phyloP scores from a whole-genome alignment of 2,888 invertebrate genomes.

The Noctuana brunneofusca region DNA sequence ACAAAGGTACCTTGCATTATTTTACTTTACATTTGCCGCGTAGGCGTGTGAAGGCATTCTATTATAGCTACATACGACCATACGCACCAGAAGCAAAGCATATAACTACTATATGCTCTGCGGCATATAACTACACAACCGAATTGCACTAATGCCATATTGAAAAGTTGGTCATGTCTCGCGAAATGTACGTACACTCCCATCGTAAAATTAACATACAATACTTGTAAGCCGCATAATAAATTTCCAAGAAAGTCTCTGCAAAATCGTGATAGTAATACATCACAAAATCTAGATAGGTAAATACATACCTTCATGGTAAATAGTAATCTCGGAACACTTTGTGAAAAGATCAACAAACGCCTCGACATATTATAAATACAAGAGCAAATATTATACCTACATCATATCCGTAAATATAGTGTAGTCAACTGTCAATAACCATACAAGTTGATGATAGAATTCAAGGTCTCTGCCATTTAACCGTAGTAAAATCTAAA shows the following conservation, averaged over 20 bases:
- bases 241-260: constrained; percentile 43
- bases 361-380: constrained; percentile 9
- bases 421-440: constrained; percentile 1
- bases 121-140: no score
- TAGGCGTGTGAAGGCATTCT: no score
- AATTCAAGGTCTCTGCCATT: constrained; percentile 17
- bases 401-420: constrained; percentile 4
- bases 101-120: no score
- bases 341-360: constrained; percentile 29
- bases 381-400: constrained; percentile 16
- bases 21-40: no score
- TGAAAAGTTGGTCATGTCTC: constrained; percentile 44
- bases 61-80: no score
- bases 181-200: constrained; percentile 39
- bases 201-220: constrained; percentile 47
- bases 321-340: neutral
- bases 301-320: neutral
- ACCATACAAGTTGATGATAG: constrained; percentile 15
- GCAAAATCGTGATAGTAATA: constrained; percentile 40
- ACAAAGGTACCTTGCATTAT: no score
- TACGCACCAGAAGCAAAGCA: no score
- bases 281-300: constrained; percentile 38
- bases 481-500: constrained; percentile 6
- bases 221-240: constrained; percentile 46
- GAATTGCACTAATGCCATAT: constrained; percentile 34